Percentiles rank a stretch among this genome's conserved stretches.
Conservation (phyloP, 2,113 vertebrate genomes). For the Mungos mungo region DNA sequence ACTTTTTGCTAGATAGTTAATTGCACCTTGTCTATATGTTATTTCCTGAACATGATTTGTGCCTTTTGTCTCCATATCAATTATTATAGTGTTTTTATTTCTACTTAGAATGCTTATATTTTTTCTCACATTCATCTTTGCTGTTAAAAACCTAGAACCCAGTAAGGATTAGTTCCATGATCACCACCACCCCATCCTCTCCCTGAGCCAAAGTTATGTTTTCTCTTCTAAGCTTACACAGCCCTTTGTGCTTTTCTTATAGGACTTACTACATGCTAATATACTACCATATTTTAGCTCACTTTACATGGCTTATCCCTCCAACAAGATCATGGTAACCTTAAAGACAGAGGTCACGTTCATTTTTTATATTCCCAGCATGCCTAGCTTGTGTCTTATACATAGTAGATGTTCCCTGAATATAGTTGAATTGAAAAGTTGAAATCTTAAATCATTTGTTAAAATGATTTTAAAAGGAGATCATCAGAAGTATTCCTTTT, state of each 20-base stretch:
- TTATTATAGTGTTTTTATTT: neutral
- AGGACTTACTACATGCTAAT: neutral
- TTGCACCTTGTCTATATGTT: neutral
- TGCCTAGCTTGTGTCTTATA: neutral
- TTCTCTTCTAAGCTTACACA: neutral
- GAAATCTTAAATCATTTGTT: slow-evolving; percentile 4
- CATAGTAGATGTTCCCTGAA: neutral
- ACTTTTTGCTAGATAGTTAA: neutral
- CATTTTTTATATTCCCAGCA: neutral
- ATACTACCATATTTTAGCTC: neutral
- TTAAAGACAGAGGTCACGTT: slow-evolving; percentile 16
- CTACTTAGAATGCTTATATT: neutral
- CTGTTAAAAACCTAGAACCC: slow-evolving; percentile 5
- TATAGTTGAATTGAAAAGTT: neutral
- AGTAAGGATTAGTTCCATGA: neutral
- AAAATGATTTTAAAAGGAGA: neutral
- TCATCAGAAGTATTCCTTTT: neutral
- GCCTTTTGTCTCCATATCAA: neutral
- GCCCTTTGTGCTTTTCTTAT: neutral
- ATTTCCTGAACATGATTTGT: neutral
- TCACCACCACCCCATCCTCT: neutral
- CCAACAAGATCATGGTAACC: neutral
- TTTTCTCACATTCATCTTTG: neutral
- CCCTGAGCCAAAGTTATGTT: neutral
- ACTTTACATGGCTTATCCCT: neutral